phyloP scores from a whole-genome alignment of 2,888 invertebrate species.

The Drosophila monieri region DNA sequence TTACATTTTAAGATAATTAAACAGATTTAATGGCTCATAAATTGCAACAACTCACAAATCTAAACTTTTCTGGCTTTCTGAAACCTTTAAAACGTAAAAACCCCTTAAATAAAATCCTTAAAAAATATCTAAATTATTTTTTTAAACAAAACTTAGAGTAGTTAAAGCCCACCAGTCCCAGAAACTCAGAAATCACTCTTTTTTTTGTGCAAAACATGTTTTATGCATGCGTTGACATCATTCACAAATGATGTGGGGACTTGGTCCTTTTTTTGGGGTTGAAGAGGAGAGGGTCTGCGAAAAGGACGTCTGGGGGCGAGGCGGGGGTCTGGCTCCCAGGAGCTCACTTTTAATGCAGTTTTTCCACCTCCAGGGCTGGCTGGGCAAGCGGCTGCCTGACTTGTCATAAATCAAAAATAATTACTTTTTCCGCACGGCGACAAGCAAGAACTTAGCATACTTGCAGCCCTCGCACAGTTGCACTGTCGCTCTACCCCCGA shows the following conservation, averaged over 20 bases:
- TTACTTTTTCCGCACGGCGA: constrained; percentile 29
- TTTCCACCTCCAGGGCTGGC: constrained; percentile 3
- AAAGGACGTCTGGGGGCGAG: not conserved
- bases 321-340: constrained; percentile 1
- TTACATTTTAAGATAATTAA: too few relatives aligned
- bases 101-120: not conserved
- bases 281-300: not conserved
- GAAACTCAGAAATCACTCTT: not conserved
- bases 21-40: too few relatives aligned
- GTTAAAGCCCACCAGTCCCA: not conserved
- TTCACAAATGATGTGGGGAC: constrained; percentile 63
- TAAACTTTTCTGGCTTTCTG: not conserved
- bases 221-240: constrained; percentile 79
- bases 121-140: not conserved
- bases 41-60: too few relatives aligned
- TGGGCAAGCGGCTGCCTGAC: constrained; percentile 31
- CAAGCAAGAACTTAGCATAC: constrained; percentile 31
- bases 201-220: constrained; percentile 54
- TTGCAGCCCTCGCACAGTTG: not conserved
- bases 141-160: not conserved
- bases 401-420: constrained; percentile 44
- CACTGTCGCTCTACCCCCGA: not conserved
- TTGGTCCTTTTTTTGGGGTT: too few relatives aligned
- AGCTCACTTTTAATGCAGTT: constrained; percentile 27
- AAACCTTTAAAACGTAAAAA: not conserved